These are phyloP conservation scores for Acropora tenuis DNA, from an alignment of 64 coral and sea anemone species.

Conservation along the genomic window DNA sequence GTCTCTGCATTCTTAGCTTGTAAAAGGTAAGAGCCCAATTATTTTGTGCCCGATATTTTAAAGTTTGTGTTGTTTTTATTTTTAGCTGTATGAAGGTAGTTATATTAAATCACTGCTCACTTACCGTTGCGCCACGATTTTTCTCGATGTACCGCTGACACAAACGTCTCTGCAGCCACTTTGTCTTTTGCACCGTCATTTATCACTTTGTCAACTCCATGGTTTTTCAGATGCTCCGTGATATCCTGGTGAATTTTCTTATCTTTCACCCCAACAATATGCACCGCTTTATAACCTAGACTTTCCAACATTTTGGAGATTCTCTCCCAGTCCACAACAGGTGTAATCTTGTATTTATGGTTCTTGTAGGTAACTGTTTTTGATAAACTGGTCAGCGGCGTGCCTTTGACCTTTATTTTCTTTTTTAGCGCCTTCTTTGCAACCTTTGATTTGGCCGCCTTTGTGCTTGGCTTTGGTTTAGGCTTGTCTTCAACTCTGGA, in stretches of 20 bases:
- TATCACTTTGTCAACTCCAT: slow-evolving; percentile 63
- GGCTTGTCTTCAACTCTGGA: neutral
- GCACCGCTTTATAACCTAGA: slow-evolving; percentile 89
- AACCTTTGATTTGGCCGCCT: slow-evolving; percentile 35
- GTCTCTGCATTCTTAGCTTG: too few species aligned
- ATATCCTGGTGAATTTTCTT: slow-evolving; percentile 80
- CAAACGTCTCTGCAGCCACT: slow-evolving; percentile 76
- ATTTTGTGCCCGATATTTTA: too few species aligned
- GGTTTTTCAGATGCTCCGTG: slow-evolving; percentile 67
- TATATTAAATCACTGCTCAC: neutral
- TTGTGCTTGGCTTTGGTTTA: neutral
- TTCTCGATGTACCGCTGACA: slow-evolving; percentile 85
- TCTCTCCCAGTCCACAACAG: slow-evolving; percentile 84
- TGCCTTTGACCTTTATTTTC: slow-evolving; percentile 65
- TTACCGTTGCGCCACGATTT: slow-evolving; percentile 85
- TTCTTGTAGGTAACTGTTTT: slow-evolving; percentile 93
- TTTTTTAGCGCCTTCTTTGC: slow-evolving; percentile 7
- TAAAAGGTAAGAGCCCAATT: too few species aligned
- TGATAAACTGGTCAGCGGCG: slow-evolving; percentile 79
- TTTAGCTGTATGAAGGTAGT: neutral
- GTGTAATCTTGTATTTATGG: slow-evolving; percentile 93
- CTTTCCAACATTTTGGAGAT: slow-evolving; percentile 89
- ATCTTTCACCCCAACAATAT: slow-evolving; percentile 72
- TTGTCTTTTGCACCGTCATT: slow-evolving; percentile 44
- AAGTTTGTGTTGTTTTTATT: too few species aligned